These are phyloP conservation scores for Oncorhynchus nerka DNA, from an alignment of 2,113 vertebrate genomes.

Conservation along the genomic window DNA sequence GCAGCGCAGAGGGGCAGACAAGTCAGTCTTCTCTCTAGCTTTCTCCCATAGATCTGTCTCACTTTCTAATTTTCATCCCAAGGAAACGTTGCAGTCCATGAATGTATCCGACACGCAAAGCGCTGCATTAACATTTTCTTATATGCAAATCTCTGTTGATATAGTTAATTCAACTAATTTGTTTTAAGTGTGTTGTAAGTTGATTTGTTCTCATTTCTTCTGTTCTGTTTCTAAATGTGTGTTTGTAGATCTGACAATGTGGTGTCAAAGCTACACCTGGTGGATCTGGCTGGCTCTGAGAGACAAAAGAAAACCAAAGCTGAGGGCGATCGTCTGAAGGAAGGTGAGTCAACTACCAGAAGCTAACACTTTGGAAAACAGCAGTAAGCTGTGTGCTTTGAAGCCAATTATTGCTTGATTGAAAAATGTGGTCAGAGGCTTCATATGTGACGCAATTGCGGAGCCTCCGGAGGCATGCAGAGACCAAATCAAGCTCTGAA, in stretches of 20 bases:
- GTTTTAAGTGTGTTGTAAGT: background rate
- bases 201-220: background rate
- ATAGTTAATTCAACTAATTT: background rate
- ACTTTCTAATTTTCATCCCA: background rate
- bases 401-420: background rate
- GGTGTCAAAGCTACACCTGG: constrained; percentile 89
- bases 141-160: too few relatives aligned
- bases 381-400: too few relatives aligned
- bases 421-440: too few relatives aligned
- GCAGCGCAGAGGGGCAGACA: constrained; percentile 83
- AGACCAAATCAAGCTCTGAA: too few relatives aligned
- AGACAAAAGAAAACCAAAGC: constrained; percentile 98
- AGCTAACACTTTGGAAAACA: too few relatives aligned
- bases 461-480: too few relatives aligned
- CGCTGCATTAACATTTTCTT: background rate
- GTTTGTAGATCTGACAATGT: constrained; percentile 59
- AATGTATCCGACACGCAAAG: background rate
- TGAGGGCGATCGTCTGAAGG: constrained; percentile 92
- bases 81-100: background rate
- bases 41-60: too few relatives aligned
- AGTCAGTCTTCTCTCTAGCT: constrained; percentile 71
- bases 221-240: background rate
- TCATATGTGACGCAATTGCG: too few relatives aligned
- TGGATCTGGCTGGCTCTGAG: constrained; percentile 96
- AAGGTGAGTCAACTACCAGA: constrained; percentile 76